Base-by-base conservation (phyloP, 2,888 invertebrate species). In the Caenorhabditis sp. region DNA sequence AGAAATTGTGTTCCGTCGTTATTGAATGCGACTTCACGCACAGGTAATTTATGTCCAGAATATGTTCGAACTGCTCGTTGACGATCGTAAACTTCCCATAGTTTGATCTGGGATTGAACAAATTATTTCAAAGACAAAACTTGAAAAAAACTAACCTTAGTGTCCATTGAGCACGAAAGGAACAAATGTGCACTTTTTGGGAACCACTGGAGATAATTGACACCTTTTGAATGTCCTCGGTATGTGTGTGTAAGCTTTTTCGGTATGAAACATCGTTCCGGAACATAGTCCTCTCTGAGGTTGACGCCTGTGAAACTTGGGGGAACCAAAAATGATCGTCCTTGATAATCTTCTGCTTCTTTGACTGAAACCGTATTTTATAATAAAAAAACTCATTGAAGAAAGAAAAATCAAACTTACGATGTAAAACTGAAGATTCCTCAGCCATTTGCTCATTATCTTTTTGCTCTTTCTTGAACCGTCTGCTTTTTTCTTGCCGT, bases 41-140 rank as follows among this genome's bases (percentile, higher is more conserved):
- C 97, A 0, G 97, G 97, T 89, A 97, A 95, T 64, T 94, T 91
- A 89, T 99, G 99, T 0, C 99, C 99, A 84, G 93, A 93, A 89
- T 96, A 99, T 0, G 97, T 97, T 62, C 96, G 91, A 37, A 97
- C 91, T 86, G 96, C 95, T 61, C 96, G 92, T 58, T 96, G 91
- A 54, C 95, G 94, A 74, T 95, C 95, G 88, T 96, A 99, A 0
- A 97, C 97, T 89, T 99, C 97, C 97, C 97, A 99, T 36, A 99
- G 91, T 93, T 94, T 86, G 66, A 86, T 80, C 82, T 84, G 31
- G 62, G 82, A 58, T 8, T 14, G 2, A 14, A 43, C 17, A 53
- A 19, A 19, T 37, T 55, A 12, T 26, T 26, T 55, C 26, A 21
- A 53, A 8, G 53, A 19, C 24, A 53, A 53, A 53, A 53, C n/a